These are phyloP conservation scores for Andrena dorsata DNA, from an alignment of 2,888 invertebrate genomes.

Conservation along the genomic window DNA sequence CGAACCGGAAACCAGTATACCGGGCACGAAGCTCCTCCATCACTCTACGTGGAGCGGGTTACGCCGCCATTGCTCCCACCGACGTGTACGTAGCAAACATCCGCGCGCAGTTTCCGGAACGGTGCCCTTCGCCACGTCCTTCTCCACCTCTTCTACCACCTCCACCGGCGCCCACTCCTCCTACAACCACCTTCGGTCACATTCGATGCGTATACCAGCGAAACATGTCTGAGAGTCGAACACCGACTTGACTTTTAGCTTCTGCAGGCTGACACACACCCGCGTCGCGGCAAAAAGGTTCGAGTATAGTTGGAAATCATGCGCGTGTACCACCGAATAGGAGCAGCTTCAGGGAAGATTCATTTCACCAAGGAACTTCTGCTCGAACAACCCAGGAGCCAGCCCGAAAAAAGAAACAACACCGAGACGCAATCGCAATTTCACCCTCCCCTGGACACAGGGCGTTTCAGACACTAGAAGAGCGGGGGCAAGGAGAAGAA, in stretches of 20 bases:
- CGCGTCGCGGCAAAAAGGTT: too few relatives aligned
- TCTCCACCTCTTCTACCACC: constrained; percentile 59
- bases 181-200: constrained; percentile 67
- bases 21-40: constrained; percentile 80
- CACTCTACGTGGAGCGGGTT: constrained; percentile 73
- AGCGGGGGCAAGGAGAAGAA: constrained; percentile 27
- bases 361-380: neutral
- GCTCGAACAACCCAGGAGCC: too few relatives aligned
- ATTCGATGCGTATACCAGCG: constrained; percentile 42
- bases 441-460: constrained; percentile 6
- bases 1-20: constrained; percentile 80
- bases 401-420: neutral
- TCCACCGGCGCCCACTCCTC: constrained; percentile 69
- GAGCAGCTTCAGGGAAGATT: neutral
- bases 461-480: neutral
- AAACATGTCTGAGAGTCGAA: neutral
- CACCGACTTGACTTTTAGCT: neutral
- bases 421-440: constrained; percentile 34
- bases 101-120: constrained; percentile 78
- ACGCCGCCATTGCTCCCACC: constrained; percentile 73
- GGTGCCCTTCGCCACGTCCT: constrained; percentile 67
- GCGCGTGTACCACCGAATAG: too few relatives aligned
- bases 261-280: neutral
- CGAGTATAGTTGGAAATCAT: too few relatives aligned
- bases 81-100: constrained; percentile 77